Percentiles rank a stretch among this genome's conserved stretches.
phyloP scores from a whole-genome alignment of 2,888 invertebrate genomes.

The Idaea biselata region DNA sequence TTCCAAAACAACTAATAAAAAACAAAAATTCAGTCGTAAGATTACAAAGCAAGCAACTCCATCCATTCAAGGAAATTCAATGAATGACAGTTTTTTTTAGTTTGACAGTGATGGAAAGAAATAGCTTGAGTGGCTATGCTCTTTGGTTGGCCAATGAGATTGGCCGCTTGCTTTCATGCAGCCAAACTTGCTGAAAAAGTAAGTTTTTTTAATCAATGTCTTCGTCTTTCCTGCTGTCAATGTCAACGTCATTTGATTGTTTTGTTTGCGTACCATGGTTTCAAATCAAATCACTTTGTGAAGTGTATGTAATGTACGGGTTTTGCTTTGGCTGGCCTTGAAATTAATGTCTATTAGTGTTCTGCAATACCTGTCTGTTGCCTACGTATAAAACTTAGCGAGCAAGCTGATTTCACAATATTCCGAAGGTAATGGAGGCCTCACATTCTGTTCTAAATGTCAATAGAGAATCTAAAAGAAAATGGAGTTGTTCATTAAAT shows the following conservation, averaged over 20 bases:
- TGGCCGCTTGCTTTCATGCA: too few species aligned
- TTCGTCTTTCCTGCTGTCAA: too few species aligned
- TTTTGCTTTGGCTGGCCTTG: slow-evolving; percentile 16
- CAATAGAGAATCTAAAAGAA: slow-evolving; percentile 12
- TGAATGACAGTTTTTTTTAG: neutral
- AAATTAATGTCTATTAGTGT: slow-evolving; percentile 3
- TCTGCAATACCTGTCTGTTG: slow-evolving; percentile 15
- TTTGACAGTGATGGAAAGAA: neutral
- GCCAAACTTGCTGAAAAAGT: too few species aligned
- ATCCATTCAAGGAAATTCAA: slow-evolving; percentile 10
- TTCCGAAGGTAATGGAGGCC: slow-evolving; percentile 32
- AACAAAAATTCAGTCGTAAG: slow-evolving; percentile 18
- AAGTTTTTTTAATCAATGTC: too few species aligned
- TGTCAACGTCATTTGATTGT: too few species aligned
- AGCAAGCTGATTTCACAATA: slow-evolving; percentile 31
- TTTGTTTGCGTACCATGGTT: too few species aligned
- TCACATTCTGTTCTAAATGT: slow-evolving; percentile 14
- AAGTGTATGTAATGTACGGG: neutral
- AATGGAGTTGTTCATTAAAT: slow-evolving; percentile 64
- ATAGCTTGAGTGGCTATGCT: neutral
- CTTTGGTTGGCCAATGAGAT: too few species aligned
- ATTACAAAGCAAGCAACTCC: slow-evolving; percentile 22
- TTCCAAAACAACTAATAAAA: slow-evolving; percentile 19
- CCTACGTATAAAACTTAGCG: slow-evolving; percentile 6
- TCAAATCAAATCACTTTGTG: too few species aligned